Evolutionary conservation across 2,113 vertebrate genomes (phyloP).

Genomic region (Strix aluco): DNA sequence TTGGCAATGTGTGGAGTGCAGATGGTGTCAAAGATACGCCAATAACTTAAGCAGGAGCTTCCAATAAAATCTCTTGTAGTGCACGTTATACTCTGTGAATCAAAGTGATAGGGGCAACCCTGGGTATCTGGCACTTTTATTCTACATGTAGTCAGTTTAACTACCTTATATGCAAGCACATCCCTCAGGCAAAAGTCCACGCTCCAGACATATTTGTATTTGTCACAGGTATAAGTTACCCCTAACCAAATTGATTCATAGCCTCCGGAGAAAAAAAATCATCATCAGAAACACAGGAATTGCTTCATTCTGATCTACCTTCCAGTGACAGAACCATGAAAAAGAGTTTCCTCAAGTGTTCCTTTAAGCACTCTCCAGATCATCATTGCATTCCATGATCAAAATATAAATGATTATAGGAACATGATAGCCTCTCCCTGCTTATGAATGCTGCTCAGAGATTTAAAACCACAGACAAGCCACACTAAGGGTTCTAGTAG

Average conservation of each 20-base stretch:
- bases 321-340: background rate
- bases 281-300: background rate
- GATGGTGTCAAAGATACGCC: constrained; percentile 18
- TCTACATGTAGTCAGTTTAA: background rate
- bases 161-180: background rate
- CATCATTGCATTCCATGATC: background rate
- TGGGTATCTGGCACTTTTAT: background rate
- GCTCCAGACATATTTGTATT: background rate
- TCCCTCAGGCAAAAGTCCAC: background rate
- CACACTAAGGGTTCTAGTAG: background rate
- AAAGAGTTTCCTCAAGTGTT: background rate
- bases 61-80: background rate
- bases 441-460: background rate
- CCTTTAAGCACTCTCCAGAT: background rate
- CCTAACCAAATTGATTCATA: background rate
- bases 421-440: background rate
- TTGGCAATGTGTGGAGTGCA: constrained; percentile 12
- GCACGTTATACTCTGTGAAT: background rate
- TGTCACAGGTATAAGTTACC: background rate
- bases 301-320: background rate
- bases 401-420: background rate
- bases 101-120: background rate
- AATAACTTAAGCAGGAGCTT: constrained; percentile 14
- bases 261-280: background rate
- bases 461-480: background rate